Evolutionary conservation across 1,140 invertebrate genomes (phyloP).

Genomic region (Heliconius eleuchia): DNA sequence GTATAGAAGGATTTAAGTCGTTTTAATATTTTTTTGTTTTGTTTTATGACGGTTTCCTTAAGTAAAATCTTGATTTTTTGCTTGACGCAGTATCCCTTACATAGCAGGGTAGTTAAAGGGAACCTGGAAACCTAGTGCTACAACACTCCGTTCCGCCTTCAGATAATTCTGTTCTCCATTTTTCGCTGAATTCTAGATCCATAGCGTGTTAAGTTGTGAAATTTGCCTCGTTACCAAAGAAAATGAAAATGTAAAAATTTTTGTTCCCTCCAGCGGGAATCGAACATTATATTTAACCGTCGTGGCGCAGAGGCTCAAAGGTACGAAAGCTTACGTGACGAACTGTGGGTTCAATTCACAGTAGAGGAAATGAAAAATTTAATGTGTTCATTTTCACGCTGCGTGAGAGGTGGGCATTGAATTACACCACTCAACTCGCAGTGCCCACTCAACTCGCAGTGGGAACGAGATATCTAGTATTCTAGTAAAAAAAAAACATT

Average conservation of each 20-base stretch:
- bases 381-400: too few relatives aligned
- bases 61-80: neutral
- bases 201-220: neutral
- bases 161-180: neutral
- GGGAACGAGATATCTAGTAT: too few relatives aligned
- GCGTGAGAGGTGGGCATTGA: too few relatives aligned
- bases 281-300: too few relatives aligned
- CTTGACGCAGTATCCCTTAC: neutral
- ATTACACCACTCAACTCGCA: too few relatives aligned
- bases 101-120: neutral
- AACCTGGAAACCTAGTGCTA: neutral
- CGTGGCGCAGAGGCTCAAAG: too few relatives aligned
- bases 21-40: slow-evolving; percentile 5
- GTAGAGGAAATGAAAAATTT: too few relatives aligned
- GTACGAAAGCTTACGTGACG: too few relatives aligned
- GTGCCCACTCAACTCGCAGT: too few relatives aligned
- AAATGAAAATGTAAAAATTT: neutral
- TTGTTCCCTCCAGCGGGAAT: neutral
- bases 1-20: neutral
- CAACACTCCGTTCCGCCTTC: neutral
- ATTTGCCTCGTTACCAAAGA: neutral
- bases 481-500: too few relatives aligned
- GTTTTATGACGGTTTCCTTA: too few relatives aligned
- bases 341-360: too few relatives aligned
- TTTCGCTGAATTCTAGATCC: neutral